Conservation (phyloP, 2,888 invertebrate species). For the Ophion slaviceki region DNA sequence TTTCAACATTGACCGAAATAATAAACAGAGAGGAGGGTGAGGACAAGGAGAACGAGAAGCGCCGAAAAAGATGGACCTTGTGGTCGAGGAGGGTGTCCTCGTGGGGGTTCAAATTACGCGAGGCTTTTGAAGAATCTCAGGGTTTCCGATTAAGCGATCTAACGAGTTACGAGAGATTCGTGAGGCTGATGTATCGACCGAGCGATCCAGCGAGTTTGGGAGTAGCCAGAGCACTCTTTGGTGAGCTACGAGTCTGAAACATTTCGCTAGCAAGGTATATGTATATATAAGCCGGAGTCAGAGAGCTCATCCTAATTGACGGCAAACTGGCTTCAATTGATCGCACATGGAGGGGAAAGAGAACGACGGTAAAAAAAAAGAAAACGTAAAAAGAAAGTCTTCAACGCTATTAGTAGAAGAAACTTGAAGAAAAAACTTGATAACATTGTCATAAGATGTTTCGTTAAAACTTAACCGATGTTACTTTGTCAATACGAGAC, state of each 20-base stretch:
- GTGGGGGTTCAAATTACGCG: conserved; percentile 50
- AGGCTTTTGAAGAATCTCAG: conserved; percentile 68
- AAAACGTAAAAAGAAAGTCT: too few species aligned
- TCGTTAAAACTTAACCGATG: too few species aligned
- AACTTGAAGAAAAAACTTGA: too few species aligned
- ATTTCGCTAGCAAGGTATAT: neutral
- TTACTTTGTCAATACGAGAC: too few species aligned
- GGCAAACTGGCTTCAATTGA: too few species aligned
- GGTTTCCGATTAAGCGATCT: conserved; percentile 76
- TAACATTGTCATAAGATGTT: too few species aligned
- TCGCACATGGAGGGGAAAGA: too few species aligned
- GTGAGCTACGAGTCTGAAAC: conserved; percentile 84
- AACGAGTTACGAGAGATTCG: conserved; percentile 83
- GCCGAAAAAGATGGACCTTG: neutral
- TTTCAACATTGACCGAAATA: neutral
- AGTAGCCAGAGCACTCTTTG: conserved; percentile 91
- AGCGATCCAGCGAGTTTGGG: conserved; percentile 92
- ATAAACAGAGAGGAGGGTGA: neutral
- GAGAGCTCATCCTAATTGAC: too few species aligned
- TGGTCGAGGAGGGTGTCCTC: conserved; percentile 3
- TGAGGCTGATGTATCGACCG: conserved; percentile 86
- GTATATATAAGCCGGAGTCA: neutral
- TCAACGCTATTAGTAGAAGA: too few species aligned
- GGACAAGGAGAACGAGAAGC: conserved; percentile 1
- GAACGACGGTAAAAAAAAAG: too few species aligned